Conservation (phyloP, 2,113 vertebrate species). For the Mobula hypostoma region DNA sequence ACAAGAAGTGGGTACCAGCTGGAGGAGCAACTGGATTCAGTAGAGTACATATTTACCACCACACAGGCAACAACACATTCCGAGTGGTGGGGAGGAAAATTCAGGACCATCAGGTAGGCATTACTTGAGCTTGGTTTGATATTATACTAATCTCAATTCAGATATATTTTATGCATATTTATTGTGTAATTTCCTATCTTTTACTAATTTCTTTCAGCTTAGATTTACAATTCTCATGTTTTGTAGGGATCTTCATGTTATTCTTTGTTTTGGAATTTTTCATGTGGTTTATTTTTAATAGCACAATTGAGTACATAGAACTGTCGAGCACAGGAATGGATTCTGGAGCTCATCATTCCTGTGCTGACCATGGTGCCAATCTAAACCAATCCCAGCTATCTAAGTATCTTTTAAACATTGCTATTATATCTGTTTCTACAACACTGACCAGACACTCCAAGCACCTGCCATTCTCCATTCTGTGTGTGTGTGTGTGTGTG, state of each 20-base stretch:
- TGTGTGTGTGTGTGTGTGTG: no score
- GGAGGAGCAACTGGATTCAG: slow-evolving; percentile 95
- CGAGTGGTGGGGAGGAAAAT: slow-evolving; percentile 96
- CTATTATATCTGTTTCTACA: no score
- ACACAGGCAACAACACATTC: slow-evolving; percentile 97
- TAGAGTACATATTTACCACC: slow-evolving; percentile 97
- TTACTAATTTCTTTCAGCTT: neutral
- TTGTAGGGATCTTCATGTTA: neutral
- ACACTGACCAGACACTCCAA: no score
- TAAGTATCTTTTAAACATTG: no score
- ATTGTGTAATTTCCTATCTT: no score
- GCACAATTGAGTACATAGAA: neutral
- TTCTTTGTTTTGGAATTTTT: neutral
- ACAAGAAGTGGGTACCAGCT: slow-evolving; percentile 97
- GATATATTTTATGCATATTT: neutral
- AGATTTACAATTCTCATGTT: neutral
- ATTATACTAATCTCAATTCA: neutral
- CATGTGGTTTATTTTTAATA: neutral
- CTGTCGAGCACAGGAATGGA: no score
- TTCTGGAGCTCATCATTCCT: no score
- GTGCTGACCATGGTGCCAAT: no score
- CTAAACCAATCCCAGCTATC: no score
- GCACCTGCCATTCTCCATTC: no score
- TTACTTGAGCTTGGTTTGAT: neutral
- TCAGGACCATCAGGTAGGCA: slow-evolving; percentile 90